Conservation (phyloP, 2,797 vertebrate genomes). For the Pygocentrus nattereri region DNA sequence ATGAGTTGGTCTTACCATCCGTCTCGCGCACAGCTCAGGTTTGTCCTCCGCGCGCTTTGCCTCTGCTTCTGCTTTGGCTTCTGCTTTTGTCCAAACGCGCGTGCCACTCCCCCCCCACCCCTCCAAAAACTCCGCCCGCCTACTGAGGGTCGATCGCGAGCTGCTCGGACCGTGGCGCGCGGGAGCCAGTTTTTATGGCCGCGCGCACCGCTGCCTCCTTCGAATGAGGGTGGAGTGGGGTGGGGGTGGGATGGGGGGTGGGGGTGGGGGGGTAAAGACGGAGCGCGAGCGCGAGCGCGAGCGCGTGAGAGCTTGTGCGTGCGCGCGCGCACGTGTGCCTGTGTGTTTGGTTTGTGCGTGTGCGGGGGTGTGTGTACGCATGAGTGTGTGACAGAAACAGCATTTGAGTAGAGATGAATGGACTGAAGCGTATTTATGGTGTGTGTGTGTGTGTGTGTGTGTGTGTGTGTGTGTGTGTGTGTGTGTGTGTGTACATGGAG, state of each 20-base stretch:
- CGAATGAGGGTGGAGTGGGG: background rate
- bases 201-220: conserved; percentile 15
- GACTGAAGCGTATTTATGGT: background rate
- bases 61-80: background rate
- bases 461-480: background rate
- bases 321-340: background rate
- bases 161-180: conserved; percentile 7
- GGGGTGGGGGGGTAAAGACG: background rate
- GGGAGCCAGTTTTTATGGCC: background rate
- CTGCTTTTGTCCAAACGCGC: background rate
- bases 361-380: background rate
- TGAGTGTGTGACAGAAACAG: background rate
- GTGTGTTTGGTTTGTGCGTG: background rate
- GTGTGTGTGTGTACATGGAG: background rate
- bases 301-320: background rate
- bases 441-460: background rate
- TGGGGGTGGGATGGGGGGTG: too few species aligned
- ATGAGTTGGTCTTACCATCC: background rate
- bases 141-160: background rate
- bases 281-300: background rate
- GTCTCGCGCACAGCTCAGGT: background rate
- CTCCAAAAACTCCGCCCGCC: background rate
- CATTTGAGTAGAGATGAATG: too few species aligned
- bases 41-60: background rate
- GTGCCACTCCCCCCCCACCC: background rate